These are phyloP conservation scores for Xenus cinereus DNA, from an alignment of 2,113 vertebrate species.

Conservation along the genomic window DNA sequence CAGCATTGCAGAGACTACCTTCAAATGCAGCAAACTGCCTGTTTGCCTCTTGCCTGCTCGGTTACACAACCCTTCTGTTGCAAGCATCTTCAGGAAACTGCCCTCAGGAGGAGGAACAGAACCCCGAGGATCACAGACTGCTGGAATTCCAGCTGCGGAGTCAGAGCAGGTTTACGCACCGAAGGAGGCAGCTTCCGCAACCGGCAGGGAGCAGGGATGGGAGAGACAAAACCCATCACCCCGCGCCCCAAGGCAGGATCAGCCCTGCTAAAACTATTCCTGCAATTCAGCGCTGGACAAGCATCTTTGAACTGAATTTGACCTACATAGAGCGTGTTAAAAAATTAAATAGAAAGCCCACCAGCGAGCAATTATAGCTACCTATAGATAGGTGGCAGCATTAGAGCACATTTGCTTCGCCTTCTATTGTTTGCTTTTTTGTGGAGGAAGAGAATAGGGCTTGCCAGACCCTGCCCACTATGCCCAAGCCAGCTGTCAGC, in stretches of 20 bases:
- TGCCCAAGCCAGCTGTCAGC: background rate
- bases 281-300: background rate
- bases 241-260: background rate
- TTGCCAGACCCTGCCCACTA: background rate
- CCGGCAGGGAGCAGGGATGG: background rate
- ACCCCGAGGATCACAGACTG: background rate
- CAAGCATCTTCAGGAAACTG: background rate
- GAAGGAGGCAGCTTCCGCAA: background rate
- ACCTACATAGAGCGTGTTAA: background rate
- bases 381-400: slow-evolving; percentile 60
- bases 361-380: background rate
- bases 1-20: background rate
- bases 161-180: background rate
- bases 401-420: background rate
- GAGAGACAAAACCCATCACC: background rate
- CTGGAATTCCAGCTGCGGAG: background rate
- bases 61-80: background rate
- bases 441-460: background rate
- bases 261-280: background rate
- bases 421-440: slow-evolving; percentile 1
- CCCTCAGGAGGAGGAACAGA: background rate
- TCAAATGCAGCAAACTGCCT: background rate
- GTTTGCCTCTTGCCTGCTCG: background rate
- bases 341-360: background rate
- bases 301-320: background rate